Evolutionary conservation across 2,797 vertebrate species (phyloP), one percentile per base, ranked within the genome.

Genomic region (Strix occidentalis): DNA sequence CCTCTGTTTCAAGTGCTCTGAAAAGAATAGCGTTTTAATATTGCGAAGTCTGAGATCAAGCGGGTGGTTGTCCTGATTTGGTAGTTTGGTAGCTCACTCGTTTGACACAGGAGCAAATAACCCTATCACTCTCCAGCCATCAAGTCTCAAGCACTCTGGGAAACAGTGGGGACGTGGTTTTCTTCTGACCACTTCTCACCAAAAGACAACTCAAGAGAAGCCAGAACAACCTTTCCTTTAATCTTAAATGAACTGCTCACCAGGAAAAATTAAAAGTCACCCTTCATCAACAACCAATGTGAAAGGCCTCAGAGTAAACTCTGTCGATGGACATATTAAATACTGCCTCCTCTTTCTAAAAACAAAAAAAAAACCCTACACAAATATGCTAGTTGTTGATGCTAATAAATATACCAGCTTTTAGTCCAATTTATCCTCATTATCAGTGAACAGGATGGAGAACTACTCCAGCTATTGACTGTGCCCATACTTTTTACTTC

Each of bases 61-160:
- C 51, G 71, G 78, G 81, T 48, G 68, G 45, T 4, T 82, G 51
- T 48, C 56, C 63, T 23, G 33, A 45, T 15, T 71, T 24, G 5
- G 53, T n/a, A 13, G 43, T 25, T 51, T 39, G 29, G 71, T 54
- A 35, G 46, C 63, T 90, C 66, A 54, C 20, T 16, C 19, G 19
- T 85, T 77, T 70, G 71, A 71, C 85, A 85, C 39, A 51, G 43
- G 26, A 93, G 46, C 69, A 90, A 94, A 60, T 18, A 76, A 61
- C n/a, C 7, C 39, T 2, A 45, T 29, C 35, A 6, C 35, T 63
- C 70, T 60, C 15, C 65, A 78, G 64, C 19, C 60, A 81, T 56
- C 3, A 3, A 35, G 48, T 6, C 68, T 60, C 65, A 71, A 3
- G 33, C 69, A 41, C 23, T 16, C 16, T 37, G 61, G 51, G 37